phyloP scores from a whole-genome alignment of 2,888 invertebrate species.

The Cremastobaeus sp. region DNA sequence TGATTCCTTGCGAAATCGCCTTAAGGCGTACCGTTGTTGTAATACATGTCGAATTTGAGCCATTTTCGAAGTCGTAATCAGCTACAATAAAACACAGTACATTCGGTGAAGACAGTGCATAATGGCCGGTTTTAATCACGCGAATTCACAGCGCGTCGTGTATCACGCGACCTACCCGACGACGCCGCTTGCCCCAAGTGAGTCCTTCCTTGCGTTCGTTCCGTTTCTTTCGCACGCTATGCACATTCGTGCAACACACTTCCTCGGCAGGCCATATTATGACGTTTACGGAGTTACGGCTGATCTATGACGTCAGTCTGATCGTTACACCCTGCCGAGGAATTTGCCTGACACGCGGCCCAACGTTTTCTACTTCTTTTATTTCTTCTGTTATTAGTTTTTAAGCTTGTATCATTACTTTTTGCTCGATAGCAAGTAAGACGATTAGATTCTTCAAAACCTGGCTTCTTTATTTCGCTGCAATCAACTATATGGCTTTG shows the following conservation, averaged over 20 bases:
- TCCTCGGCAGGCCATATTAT: slow-evolving; percentile 44
- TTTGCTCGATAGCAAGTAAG: slow-evolving; percentile 12
- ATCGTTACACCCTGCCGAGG: slow-evolving; percentile 27
- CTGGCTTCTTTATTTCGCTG: slow-evolving; percentile 20
- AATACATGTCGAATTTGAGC: slow-evolving; percentile 41
- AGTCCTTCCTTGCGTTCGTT: slow-evolving; percentile 69
- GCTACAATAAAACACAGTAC: slow-evolving; percentile 3
- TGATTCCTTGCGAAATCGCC: background rate
- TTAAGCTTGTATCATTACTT: slow-evolving; percentile 8
- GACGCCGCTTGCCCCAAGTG: slow-evolving; percentile 77
- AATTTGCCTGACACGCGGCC: slow-evolving; percentile 27
- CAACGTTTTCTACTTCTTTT: background rate
- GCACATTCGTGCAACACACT: slow-evolving; percentile 40
- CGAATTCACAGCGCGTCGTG: slow-evolving; percentile 77
- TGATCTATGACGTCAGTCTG: slow-evolving; percentile 54
- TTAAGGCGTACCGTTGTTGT: slow-evolving; percentile 1
- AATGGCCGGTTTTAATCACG: slow-evolving; percentile 77
- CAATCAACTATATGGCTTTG: slow-evolving; percentile 1
- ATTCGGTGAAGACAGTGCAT: slow-evolving; percentile 50
- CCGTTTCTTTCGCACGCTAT: slow-evolving; percentile 44
- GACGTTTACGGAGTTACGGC: slow-evolving; percentile 46
- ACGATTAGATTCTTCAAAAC: slow-evolving; percentile 9
- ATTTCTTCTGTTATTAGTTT: background rate
- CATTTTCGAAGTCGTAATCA: slow-evolving; percentile 28
- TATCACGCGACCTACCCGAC: slow-evolving; percentile 78